phyloP scores from a whole-genome alignment of 2,888 invertebrate species.

The Hemithea aestivaria region DNA sequence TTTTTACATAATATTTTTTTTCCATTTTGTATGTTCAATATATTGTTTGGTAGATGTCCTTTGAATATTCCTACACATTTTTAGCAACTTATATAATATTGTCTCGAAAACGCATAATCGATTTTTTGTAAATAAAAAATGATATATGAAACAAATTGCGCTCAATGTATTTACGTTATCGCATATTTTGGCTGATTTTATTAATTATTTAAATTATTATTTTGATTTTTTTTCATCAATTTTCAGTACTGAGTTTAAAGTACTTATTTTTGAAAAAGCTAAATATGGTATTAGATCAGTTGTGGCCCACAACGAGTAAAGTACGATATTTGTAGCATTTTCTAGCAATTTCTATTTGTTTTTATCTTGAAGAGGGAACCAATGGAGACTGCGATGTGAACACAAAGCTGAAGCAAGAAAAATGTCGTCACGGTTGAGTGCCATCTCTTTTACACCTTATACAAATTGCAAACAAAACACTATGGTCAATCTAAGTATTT shows the following conservation, averaged over 20 bases:
- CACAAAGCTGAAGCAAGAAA: no score
- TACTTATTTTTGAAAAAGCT: constrained; percentile 34
- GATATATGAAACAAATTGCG: constrained; percentile 25
- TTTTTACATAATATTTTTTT: no score
- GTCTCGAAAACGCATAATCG: constrained; percentile 25
- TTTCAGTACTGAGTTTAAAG: constrained; percentile 6
- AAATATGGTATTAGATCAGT: constrained; percentile 62
- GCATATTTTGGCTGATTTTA: constrained; percentile 23
- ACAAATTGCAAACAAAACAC: no score
- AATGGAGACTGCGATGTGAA: no score
- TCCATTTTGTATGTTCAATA: no score
- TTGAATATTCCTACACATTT: not conserved
- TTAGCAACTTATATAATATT: constrained; percentile 5
- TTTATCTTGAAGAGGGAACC: no score
- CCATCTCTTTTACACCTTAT: no score
- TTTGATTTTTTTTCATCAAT: constrained; percentile 17
- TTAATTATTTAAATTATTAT: constrained; percentile 26
- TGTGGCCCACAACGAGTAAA: constrained; percentile 48
- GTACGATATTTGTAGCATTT: constrained; percentile 58
- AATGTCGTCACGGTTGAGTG: no score
- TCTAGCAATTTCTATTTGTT: constrained; percentile 14
- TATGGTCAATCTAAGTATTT: no score
- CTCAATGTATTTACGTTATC: constrained; percentile 28
- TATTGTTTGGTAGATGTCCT: no score
- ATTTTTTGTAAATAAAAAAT: constrained; percentile 28